These are phyloP conservation scores for Suillia variegata DNA, from an alignment of 2,888 invertebrate species.

Conservation along the genomic window DNA sequence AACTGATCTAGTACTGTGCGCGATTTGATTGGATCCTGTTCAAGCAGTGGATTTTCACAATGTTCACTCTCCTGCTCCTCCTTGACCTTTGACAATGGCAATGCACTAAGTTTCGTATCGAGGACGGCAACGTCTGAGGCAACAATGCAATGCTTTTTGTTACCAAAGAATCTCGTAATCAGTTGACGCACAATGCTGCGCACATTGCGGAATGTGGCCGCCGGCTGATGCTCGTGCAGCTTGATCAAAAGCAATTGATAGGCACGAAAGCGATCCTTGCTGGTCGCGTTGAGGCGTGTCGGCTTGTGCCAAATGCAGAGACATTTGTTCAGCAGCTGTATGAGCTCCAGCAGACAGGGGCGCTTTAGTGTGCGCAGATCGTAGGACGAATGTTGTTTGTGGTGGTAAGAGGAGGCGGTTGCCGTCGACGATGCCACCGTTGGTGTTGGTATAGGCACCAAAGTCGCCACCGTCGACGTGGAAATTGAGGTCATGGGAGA, in stretches of 20 bases:
- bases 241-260: neutral
- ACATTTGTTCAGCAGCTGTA: neutral
- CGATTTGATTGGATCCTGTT: constrained; percentile 3
- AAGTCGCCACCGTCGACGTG: no score
- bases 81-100: neutral
- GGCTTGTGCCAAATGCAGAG: neutral
- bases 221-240: neutral
- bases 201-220: neutral
- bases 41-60: no score
- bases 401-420: no score
- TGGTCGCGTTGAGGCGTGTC: neutral
- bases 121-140: no score
- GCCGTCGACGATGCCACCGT: no score
- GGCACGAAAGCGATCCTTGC: neutral
- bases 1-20: constrained; percentile 13
- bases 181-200: neutral
- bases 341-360: neutral
- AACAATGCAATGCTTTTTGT: no score
- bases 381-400: neutral
- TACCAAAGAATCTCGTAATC: neutral
- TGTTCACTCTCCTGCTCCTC: neutral
- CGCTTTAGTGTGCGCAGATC: neutral
- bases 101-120: no score
- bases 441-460: no score
- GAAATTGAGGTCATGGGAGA: neutral